Evolutionary conservation across 2,113 vertebrate species (phyloP).

Genomic region (Columbina picui): DNA sequence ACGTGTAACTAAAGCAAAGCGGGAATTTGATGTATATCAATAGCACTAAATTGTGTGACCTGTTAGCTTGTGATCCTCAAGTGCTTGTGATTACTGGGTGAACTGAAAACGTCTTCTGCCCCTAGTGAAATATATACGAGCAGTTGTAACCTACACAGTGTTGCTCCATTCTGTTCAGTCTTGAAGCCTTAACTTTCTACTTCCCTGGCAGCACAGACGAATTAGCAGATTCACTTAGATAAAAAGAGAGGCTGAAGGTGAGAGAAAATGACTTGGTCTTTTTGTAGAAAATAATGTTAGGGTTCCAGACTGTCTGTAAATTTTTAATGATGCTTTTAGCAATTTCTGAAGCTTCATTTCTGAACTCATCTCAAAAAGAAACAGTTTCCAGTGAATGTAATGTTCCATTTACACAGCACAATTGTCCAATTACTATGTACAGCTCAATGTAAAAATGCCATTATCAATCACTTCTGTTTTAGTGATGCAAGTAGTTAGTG

Average conservation of each 20-base stretch:
- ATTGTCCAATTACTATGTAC: neutral
- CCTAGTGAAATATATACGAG: neutral
- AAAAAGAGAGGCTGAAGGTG: neutral
- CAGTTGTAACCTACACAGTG: neutral
- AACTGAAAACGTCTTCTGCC: neutral
- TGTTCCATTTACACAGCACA: neutral
- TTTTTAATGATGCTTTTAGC: constrained; percentile 43
- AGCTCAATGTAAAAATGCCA: constrained; percentile 4
- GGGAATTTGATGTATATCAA: neutral
- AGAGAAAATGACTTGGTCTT: neutral
- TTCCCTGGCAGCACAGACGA: neutral
- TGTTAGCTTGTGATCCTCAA: neutral
- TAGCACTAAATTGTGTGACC: neutral
- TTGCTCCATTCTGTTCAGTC: neutral
- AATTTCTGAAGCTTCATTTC: constrained; percentile 47
- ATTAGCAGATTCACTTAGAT: neutral
- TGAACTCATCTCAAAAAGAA: neutral
- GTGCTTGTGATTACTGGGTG: neutral
- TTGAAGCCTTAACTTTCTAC: neutral
- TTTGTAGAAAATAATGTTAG: neutral
- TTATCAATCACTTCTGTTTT: neutral
- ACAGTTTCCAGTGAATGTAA: neutral
- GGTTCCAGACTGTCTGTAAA: neutral
- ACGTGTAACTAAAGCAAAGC: neutral
- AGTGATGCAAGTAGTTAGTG: neutral